Percentiles rank a stretch among this genome's conserved stretches.
These are phyloP conservation scores for Coelinius sp. DNA, from an alignment of 2,888 invertebrate species.

Conservation along the genomic window DNA sequence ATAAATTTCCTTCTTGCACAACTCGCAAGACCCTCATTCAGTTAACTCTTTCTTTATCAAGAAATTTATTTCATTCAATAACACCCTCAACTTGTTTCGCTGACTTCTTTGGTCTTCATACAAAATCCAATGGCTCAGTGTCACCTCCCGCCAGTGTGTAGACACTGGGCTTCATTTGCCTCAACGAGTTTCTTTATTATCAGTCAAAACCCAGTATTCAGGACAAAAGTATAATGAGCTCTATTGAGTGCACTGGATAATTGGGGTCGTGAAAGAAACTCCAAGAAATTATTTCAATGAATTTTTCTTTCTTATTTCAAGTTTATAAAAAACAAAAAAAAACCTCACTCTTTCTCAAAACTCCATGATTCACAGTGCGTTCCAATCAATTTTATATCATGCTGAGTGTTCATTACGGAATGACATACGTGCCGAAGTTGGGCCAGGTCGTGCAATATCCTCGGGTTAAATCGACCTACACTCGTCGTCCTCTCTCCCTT, in stretches of 20 bases:
- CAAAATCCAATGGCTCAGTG: not conserved
- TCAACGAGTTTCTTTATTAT: conserved; percentile 10
- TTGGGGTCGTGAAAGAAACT: not conserved
- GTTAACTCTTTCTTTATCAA: not conserved
- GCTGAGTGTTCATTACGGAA: not conserved
- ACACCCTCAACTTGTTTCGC: conserved; percentile 3
- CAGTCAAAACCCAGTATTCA: conserved; percentile 4
- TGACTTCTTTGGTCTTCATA: not conserved
- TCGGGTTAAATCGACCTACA: conserved; percentile 24
- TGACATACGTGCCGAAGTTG: conserved; percentile 33
- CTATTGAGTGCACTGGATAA: not conserved
- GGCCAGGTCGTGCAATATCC: conserved; percentile 17
- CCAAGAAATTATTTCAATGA: not conserved
- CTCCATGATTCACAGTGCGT: not conserved
- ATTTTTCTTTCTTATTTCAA: not conserved
- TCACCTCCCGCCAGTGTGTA: not conserved
- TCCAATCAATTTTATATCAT: conserved; percentile 4
- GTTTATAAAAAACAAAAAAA: not conserved
- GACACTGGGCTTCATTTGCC: not conserved
- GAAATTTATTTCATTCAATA: conserved; percentile 34
- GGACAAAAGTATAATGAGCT: not conserved
- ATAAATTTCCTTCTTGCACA: not conserved
- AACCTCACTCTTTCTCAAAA: not conserved
- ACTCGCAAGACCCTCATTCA: not conserved
- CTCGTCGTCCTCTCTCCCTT: not conserved